Conservation (phyloP, 64 coral and sea anemone species). For the Stylophora pistillata region DNA sequence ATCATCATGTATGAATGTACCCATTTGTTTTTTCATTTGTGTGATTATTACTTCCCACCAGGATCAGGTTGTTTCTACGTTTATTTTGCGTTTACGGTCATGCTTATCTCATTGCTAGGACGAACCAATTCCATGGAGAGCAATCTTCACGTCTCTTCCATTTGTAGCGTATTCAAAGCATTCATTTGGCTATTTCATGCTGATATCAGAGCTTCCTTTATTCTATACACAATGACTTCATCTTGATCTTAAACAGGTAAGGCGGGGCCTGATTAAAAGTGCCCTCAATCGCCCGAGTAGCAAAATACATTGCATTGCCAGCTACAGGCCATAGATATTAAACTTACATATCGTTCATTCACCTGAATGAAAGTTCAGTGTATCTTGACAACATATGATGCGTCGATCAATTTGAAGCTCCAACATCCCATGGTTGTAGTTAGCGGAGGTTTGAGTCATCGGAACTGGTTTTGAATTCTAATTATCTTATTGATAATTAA, state of each 20-base stretch:
- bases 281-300: background rate
- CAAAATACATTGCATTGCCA: background rate
- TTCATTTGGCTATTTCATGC: background rate
- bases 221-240: background rate
- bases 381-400: too few species aligned
- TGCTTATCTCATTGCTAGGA: background rate
- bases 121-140: background rate
- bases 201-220: constrained; percentile 5
- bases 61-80: background rate
- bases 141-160: constrained; percentile 13
- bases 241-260: background rate
- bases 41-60: too few species aligned
- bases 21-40: background rate
- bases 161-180: background rate
- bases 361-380: too few species aligned
- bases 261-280: background rate
- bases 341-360: too few species aligned
- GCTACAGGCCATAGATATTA: too few species aligned
- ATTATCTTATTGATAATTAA: too few species aligned
- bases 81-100: background rate
- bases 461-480: too few species aligned
- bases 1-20: background rate
- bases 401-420: too few species aligned
- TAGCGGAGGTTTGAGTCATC: too few species aligned
- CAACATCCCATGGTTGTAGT: too few species aligned